Conservation (phyloP, 2,888 invertebrate genomes). For the Galeruca laticollis region DNA sequence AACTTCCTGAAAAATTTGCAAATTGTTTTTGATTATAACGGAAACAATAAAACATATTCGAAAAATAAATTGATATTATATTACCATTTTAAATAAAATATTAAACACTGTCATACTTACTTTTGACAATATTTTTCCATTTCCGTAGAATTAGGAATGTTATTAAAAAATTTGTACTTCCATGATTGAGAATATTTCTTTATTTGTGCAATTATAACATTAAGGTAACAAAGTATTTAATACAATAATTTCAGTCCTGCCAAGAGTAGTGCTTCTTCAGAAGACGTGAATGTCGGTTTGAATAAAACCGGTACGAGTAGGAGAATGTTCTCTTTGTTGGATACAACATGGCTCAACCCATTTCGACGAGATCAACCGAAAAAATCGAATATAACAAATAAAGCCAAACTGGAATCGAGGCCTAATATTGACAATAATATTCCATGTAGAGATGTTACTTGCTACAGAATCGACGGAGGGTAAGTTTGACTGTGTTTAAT, state of each 20-base stretch:
- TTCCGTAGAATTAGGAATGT: too few species aligned
- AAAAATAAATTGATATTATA: too few species aligned
- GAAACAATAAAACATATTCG: too few species aligned
- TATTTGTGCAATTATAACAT: too few species aligned
- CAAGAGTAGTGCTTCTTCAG: background rate
- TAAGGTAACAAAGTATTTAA: too few species aligned
- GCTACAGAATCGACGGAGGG: slow-evolving; percentile 3
- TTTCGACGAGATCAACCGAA: slow-evolving; percentile 10
- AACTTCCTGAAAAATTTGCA: too few species aligned
- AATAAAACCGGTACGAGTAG: background rate
- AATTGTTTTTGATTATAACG: too few species aligned
- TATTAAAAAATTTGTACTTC: too few species aligned
- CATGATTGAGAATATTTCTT: too few species aligned
- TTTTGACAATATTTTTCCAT: too few species aligned
- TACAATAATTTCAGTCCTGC: background rate
- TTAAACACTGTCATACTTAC: too few species aligned
- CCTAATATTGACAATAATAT: slow-evolving; percentile 1
- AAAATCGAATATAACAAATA: background rate
- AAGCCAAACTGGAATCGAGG: background rate
- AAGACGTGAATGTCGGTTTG: background rate
- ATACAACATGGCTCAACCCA: slow-evolving; percentile 12
- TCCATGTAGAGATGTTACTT: slow-evolving; percentile 21
- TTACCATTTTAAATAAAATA: too few species aligned
- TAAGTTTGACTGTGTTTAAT: background rate
- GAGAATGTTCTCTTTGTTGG: slow-evolving; percentile 9